phyloP scores from a whole-genome alignment of 2,888 invertebrate species.

The Encarsia formosa region DNA sequence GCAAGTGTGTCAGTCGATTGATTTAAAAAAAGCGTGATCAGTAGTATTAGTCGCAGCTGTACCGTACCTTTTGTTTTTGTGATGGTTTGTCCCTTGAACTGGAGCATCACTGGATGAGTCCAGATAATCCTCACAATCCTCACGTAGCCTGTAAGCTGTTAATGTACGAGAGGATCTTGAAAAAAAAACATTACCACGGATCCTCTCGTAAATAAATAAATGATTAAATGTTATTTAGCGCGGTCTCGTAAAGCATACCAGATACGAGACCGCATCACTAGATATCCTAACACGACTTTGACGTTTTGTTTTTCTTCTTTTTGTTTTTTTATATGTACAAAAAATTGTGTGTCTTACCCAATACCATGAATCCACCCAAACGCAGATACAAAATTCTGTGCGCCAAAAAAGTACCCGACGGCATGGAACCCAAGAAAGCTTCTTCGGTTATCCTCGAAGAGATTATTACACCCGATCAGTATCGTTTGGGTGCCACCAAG shows the following conservation, averaged over 20 bases:
- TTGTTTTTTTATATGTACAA: constrained; percentile 30
- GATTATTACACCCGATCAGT: constrained; percentile 88
- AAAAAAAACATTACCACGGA: too few species aligned
- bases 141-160: too few species aligned
- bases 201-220: too few species aligned
- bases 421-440: constrained; percentile 71
- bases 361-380: constrained; percentile 38
- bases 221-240: too few species aligned
- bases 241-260: constrained; percentile 18
- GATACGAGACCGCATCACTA: constrained; percentile 25
- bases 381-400: constrained; percentile 99
- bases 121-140: too few species aligned
- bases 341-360: constrained; percentile 21
- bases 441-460: constrained; percentile 77
- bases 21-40: too few species aligned
- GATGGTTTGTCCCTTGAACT: too few species aligned
- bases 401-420: constrained; percentile 78
- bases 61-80: too few species aligned
- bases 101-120: too few species aligned
- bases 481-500: constrained; percentile 93
- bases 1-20: constrained; percentile 9
- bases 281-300: constrained; percentile 23
- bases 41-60: too few species aligned
- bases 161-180: too few species aligned
- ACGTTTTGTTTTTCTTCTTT: constrained; percentile 33